Evolutionary conservation across 2,888 invertebrate species (phyloP).

Genomic region (Theristus sp.): DNA sequence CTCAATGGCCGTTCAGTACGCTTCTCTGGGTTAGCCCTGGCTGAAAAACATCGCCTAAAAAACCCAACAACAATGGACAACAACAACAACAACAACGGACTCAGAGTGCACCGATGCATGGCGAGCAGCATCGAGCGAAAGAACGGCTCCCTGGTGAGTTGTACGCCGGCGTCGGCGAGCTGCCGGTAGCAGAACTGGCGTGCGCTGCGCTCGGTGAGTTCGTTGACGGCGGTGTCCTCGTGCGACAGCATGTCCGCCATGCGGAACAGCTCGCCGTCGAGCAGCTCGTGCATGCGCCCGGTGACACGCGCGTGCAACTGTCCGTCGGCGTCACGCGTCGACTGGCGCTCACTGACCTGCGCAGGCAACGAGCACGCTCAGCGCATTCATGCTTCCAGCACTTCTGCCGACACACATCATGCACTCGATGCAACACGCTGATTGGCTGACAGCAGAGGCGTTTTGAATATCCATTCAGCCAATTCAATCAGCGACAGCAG

Average conservation of each 20-base stretch:
- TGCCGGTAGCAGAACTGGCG: background rate
- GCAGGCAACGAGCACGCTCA: too few relatives aligned
- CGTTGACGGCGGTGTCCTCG: slow-evolving; percentile 2
- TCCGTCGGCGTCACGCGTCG: background rate
- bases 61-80: background rate
- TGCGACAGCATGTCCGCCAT: slow-evolving; percentile 4
- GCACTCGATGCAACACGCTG: background rate
- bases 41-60: too few relatives aligned
- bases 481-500: too few relatives aligned
- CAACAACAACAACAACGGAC: slow-evolving; percentile 4
- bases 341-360: background rate
- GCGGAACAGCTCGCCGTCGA: slow-evolving; percentile 11
- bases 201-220: slow-evolving; percentile 9
- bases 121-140: slow-evolving; percentile 18
- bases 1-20: too few relatives aligned
- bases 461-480: too few relatives aligned
- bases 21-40: too few relatives aligned
- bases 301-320: slow-evolving; percentile 11
- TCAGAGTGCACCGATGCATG: slow-evolving; percentile 16
- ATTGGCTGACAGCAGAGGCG: too few relatives aligned
- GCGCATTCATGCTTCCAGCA: too few relatives aligned
- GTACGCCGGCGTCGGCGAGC: slow-evolving; percentile 5
- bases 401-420: too few relatives aligned
- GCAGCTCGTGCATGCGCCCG: slow-evolving; percentile 7
- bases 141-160: slow-evolving; percentile 18